Percentiles rank a stretch among this genome's conserved stretches.
These are phyloP conservation scores for Chionis minor DNA, from an alignment of 2,113 vertebrate genomes.

Conservation along the genomic window DNA sequence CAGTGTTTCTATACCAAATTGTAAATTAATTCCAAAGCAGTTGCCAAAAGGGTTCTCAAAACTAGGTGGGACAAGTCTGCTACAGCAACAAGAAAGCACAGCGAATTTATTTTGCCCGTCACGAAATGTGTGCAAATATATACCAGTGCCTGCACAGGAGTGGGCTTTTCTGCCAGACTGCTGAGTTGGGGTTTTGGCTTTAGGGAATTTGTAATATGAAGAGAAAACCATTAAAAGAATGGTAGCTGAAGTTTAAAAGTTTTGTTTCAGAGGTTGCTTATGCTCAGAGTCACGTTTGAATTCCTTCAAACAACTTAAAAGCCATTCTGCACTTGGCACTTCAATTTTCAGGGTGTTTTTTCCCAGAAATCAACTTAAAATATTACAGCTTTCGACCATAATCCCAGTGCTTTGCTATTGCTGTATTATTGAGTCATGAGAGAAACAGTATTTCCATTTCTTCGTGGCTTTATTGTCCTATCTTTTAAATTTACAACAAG, in stretches of 20 bases:
- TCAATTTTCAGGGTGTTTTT: fast-evolving
- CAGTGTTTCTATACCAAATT: not conserved
- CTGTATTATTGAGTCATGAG: not conserved
- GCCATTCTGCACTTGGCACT: not conserved
- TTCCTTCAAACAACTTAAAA: not conserved
- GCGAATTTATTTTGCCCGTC: not conserved
- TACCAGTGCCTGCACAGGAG: not conserved
- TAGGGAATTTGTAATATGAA: not conserved
- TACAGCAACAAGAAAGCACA: not conserved
- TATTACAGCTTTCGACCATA: not conserved
- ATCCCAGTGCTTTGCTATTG: not conserved
- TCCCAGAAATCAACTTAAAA: not conserved
- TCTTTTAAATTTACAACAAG: not conserved
- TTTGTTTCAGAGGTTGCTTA: not conserved
- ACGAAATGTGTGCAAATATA: not conserved
- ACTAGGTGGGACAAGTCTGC: too few species aligned
- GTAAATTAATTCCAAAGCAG: not conserved
- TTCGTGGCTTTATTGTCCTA: fast-evolving
- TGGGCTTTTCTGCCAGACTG: not conserved
- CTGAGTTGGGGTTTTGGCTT: not conserved
- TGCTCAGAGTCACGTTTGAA: not conserved
- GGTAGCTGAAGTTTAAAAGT: not conserved
- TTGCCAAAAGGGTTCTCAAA: not conserved
- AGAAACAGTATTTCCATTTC: not conserved
- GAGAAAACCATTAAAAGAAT: not conserved